These are phyloP conservation scores for Symphodus melops DNA, from an alignment of 2,113 vertebrate species.

Conservation along the genomic window DNA sequence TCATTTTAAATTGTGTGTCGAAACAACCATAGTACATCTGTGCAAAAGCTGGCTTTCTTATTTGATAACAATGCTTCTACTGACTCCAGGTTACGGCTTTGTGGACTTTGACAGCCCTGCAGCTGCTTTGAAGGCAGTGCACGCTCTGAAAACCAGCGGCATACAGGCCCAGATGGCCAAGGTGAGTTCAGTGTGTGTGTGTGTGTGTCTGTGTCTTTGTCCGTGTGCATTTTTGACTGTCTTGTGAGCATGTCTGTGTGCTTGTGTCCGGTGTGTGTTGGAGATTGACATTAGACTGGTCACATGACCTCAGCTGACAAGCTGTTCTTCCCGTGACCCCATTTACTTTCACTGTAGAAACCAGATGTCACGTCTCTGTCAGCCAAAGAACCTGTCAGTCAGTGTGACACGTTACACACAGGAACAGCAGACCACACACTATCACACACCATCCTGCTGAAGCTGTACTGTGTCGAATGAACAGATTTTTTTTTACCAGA, in stretches of 20 bases:
- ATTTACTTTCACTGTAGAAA: conserved; percentile 76
- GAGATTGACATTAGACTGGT: conserved; percentile 67
- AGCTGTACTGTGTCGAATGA: background rate
- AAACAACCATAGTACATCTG: background rate
- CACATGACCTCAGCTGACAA: conserved; percentile 74
- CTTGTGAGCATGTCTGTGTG: conserved; percentile 47
- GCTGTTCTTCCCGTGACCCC: conserved; percentile 77
- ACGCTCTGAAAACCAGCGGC: conserved; percentile 95
- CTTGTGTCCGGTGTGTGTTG: conserved; percentile 45
- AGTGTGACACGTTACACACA: conserved; percentile 40
- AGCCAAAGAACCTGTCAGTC: conserved; percentile 74
- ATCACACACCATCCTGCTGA: conserved; percentile 19
- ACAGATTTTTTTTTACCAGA: conserved; percentile 21
- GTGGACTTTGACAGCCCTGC: conserved; percentile 98
- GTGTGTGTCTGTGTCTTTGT: conserved; percentile 19
- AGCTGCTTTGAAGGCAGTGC: conserved; percentile 97
- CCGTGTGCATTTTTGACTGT: conserved; percentile 55
- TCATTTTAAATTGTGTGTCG: background rate
- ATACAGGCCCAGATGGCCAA: conserved; percentile 99
- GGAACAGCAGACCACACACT: conserved; percentile 40
- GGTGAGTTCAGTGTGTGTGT: conserved; percentile 81
- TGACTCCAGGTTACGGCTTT: conserved; percentile 94
- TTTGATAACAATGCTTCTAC: conserved; percentile 14
- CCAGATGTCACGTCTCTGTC: conserved; percentile 71
- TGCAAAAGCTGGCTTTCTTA: background rate